Conservation (phyloP, 2,113 vertebrate species). For the Thinocorus orbignyianus region DNA sequence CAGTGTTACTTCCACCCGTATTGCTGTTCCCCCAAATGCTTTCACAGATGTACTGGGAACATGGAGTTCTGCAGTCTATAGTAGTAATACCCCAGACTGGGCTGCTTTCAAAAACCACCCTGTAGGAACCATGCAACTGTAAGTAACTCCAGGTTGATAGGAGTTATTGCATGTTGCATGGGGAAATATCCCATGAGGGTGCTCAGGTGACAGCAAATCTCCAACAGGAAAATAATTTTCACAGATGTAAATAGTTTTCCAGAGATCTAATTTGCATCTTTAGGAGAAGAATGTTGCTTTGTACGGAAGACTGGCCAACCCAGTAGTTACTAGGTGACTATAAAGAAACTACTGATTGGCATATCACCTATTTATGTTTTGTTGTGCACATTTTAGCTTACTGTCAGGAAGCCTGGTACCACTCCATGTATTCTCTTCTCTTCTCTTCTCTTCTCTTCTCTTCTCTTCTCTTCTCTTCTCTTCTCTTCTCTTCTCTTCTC, state of each 20-base stretch:
- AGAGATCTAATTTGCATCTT: neutral
- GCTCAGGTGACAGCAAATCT: neutral
- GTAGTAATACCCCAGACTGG: neutral
- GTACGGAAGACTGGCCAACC: neutral
- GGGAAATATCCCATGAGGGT: neutral
- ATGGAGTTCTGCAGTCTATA: constrained; percentile 31
- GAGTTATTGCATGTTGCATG: neutral
- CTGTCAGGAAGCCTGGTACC: neutral
- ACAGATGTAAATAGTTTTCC: neutral
- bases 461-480: neutral
- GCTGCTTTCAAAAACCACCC: neutral
- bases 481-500: neutral
- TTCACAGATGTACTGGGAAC: constrained; percentile 60
- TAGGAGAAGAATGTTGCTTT: neutral
- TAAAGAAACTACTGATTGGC: neutral
- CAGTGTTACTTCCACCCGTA: constrained; percentile 32
- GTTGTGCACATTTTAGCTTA: neutral
- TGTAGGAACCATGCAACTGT: neutral
- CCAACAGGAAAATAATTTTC: neutral
- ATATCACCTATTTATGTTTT: neutral
- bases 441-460: neutral
- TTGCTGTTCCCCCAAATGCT: constrained; percentile 40
- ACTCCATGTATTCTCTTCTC: neutral
- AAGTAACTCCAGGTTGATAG: neutral
- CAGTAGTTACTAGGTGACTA: neutral